Percentiles rank a stretch among this genome's conserved stretches.
phyloP scores from a whole-genome alignment of 2,888 invertebrate species.

The Drosophila mimica region DNA sequence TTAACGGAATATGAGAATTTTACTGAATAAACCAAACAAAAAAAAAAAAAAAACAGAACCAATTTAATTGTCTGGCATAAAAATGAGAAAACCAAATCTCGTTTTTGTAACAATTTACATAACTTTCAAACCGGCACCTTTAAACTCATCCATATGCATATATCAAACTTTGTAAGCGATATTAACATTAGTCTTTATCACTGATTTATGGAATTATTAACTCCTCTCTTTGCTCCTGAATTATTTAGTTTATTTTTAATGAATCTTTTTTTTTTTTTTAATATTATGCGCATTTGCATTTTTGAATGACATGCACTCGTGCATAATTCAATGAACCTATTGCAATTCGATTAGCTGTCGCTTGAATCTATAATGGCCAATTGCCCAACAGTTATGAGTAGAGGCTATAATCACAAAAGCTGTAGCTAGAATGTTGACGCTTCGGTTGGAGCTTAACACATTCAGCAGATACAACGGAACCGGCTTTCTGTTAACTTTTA shows the following conservation, averaged over 20 bases:
- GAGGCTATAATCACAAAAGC: neutral
- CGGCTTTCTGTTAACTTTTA: slow-evolving; percentile 24
- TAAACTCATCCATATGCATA: slow-evolving; percentile 29
- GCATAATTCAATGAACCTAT: neutral
- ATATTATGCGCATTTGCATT: neutral
- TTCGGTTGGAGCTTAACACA: neutral
- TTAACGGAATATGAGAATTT: slow-evolving; percentile 79
- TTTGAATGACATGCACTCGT: neutral
- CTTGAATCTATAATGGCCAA: neutral
- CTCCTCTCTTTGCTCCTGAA: slow-evolving; percentile 2
- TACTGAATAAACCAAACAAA: slow-evolving; percentile 69
- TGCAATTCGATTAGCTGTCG: neutral
- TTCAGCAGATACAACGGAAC: slow-evolving; percentile 4
- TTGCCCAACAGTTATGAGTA: neutral
- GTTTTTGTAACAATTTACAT: neutral
- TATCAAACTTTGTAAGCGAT: neutral
- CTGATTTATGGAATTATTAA: slow-evolving; percentile 39
- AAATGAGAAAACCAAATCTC: slow-evolving; percentile 16
- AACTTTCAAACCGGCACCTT: neutral
- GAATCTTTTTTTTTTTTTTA: neutral
- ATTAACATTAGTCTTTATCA: slow-evolving; percentile 34
- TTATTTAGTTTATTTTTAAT: slow-evolving; percentile 17
- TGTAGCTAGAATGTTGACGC: slow-evolving; percentile 7
- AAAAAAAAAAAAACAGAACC: slow-evolving; percentile 21
- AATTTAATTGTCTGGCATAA: slow-evolving; percentile 26